Percentiles rank a stretch among this genome's conserved stretches.
These are phyloP conservation scores for Threskiornis aethiopicus DNA, from an alignment of 2,797 vertebrate genomes.

Conservation along the genomic window DNA sequence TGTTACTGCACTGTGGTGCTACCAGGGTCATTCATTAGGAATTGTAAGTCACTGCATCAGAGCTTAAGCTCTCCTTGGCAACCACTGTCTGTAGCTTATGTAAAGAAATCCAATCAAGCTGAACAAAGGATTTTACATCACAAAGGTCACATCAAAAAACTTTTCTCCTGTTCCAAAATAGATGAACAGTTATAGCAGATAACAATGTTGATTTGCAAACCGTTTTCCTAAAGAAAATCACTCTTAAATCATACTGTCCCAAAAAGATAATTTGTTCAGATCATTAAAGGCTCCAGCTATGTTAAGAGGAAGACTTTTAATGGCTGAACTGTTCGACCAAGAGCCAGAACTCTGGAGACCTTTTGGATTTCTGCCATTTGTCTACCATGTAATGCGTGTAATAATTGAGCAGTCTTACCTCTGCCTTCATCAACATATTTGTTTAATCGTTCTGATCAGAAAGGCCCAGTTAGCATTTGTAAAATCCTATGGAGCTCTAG, in stretches of 20 bases:
- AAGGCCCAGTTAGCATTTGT: background rate
- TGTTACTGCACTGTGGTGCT: background rate
- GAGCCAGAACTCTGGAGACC: background rate
- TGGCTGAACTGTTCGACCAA: background rate
- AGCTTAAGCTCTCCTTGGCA: background rate
- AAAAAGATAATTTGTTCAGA: background rate
- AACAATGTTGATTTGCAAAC: background rate
- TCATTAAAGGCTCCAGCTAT: background rate
- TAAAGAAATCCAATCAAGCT: background rate
- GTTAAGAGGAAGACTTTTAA: background rate
- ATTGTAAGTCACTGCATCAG: background rate
- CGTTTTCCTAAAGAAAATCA: background rate
- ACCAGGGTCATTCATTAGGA: background rate
- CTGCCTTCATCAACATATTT: background rate
- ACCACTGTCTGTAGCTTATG: background rate
- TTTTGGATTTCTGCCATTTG: background rate
- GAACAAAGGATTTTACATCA: background rate
- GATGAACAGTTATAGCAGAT: background rate
- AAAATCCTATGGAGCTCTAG: background rate
- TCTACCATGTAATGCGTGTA: background rate
- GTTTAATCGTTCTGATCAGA: background rate
- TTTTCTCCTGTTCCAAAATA: background rate
- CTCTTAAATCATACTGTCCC: background rate
- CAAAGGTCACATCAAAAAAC: accelerated
- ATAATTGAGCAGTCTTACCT: background rate